These are phyloP conservation scores for Aphyosemion australe DNA, from an alignment of 2,113 vertebrate species.

Conservation along the genomic window DNA sequence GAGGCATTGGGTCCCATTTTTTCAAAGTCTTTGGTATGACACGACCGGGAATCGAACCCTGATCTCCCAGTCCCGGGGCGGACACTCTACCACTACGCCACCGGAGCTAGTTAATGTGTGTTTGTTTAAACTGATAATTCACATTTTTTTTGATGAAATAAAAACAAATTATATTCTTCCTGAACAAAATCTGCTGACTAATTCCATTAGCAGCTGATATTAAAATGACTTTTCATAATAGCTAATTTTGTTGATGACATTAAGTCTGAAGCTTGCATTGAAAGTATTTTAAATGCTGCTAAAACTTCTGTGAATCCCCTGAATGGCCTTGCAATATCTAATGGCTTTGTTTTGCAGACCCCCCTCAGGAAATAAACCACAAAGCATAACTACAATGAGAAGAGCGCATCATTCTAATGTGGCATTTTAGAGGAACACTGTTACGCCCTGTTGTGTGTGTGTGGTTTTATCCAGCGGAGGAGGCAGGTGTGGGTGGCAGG, in stretches of 20 bases:
- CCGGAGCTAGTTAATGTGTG: too few species aligned
- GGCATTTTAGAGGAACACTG: slow-evolving; percentile 2
- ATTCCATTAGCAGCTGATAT: too few species aligned
- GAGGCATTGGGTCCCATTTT: too few species aligned
- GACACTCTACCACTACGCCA: too few species aligned
- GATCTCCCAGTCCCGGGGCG: too few species aligned
- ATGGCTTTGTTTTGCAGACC: neutral
- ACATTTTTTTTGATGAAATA: too few species aligned
- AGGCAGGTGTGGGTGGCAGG: slow-evolving; percentile 47
- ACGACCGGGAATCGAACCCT: too few species aligned
- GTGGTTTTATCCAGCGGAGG: slow-evolving; percentile 14
- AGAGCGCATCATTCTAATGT: neutral
- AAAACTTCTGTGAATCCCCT: neutral
- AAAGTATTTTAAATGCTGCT: neutral
- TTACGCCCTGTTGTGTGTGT: slow-evolving; percentile 3
- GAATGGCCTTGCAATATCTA: neutral
- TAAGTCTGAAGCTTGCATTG: neutral
- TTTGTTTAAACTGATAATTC: too few species aligned
- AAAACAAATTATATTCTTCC: too few species aligned
- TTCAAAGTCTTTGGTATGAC: too few species aligned
- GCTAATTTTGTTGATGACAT: neutral
- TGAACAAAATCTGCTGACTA: too few species aligned
- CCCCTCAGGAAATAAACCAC: neutral
- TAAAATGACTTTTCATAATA: neutral
- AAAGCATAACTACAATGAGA: neutral